Evolutionary conservation across 2,888 invertebrate species (phyloP).

Genomic region (Molorchus minor): DNA sequence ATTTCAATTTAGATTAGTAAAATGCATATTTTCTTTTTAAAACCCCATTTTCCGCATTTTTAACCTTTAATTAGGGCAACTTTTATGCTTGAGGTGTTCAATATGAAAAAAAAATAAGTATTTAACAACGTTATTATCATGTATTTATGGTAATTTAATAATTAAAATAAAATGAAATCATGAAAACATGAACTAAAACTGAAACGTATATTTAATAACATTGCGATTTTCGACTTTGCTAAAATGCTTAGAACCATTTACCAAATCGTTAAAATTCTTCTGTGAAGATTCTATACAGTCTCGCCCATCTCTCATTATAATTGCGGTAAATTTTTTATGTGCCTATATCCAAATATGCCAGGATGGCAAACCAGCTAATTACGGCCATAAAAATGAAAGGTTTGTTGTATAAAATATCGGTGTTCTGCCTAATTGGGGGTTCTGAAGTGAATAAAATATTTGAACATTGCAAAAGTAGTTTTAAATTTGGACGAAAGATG

Average conservation of each 20-base stretch:
- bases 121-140: too few relatives aligned
- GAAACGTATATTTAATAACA: too few relatives aligned
- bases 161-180: too few relatives aligned
- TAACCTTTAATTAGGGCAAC: too few relatives aligned
- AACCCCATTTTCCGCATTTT: too few relatives aligned
- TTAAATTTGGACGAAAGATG: background rate
- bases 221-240: too few relatives aligned
- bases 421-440: background rate
- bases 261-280: background rate
- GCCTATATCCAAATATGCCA: background rate
- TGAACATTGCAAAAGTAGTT: background rate
- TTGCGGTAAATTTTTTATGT: background rate
- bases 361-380: background rate
- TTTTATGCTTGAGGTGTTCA: too few relatives aligned
- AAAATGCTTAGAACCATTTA: background rate
- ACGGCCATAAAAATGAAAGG: background rate
- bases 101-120: too few relatives aligned
- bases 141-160: too few relatives aligned
- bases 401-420: constrained; percentile 1
- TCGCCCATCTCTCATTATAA: background rate
- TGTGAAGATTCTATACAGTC: background rate
- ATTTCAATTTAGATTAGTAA: too few relatives aligned
- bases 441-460: background rate
- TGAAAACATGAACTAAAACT: too few relatives aligned
- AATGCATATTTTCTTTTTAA: too few relatives aligned